Conservation (phyloP, 2,113 vertebrate species). For the Ondatra zibethicus region DNA sequence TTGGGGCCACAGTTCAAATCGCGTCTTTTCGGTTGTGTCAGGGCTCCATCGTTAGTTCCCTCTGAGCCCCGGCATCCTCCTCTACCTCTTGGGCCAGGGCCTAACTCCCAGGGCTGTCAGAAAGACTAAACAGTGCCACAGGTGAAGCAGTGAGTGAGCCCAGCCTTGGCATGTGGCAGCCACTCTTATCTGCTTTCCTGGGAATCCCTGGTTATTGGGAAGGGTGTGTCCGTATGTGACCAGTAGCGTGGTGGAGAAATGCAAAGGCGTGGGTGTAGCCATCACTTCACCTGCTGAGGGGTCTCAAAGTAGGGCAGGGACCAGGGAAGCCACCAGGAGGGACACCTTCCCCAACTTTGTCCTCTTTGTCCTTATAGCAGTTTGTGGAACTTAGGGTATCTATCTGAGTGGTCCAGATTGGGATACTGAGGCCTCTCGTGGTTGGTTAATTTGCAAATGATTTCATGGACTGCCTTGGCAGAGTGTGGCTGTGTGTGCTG, state of each 20-base stretch:
- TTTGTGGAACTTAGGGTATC: not conserved
- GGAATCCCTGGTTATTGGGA: not conserved
- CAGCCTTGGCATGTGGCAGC: not conserved
- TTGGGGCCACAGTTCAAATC: not conserved
- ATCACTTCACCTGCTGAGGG: not conserved
- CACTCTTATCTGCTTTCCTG: not conserved
- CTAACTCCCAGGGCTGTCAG: not conserved
- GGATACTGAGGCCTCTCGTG: not conserved
- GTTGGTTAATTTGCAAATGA: not conserved
- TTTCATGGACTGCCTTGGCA: not conserved
- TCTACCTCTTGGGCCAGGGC: not conserved
- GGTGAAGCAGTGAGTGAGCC: not conserved
- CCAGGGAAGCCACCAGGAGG: not conserved
- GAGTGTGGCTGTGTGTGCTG: not conserved
- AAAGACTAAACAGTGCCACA: conserved; percentile 22
- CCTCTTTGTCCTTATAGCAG: not conserved
- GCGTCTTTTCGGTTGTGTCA: not conserved
- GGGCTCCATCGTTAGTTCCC: not conserved
- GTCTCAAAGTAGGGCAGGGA: not conserved
- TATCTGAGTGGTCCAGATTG: not conserved
- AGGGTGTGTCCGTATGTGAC: not conserved
- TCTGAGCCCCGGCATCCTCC: not conserved
- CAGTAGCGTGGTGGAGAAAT: not conserved
- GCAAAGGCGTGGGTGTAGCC: not conserved
- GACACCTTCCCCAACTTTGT: not conserved